Evolutionary conservation across 2,888 invertebrate species (phyloP).

Genomic region (Synergus laeviventris): DNA sequence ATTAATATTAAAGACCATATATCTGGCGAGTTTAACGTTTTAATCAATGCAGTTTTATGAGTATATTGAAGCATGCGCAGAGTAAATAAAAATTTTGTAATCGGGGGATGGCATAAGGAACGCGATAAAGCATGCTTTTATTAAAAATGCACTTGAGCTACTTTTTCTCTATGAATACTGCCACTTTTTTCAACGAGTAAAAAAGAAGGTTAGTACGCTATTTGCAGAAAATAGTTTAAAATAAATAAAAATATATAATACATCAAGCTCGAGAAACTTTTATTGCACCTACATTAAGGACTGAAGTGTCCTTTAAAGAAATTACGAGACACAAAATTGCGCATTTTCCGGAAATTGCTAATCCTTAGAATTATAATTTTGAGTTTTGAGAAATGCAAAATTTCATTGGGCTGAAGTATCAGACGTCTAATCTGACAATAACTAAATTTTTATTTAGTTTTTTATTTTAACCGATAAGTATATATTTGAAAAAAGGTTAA

Average conservation of each 20-base stretch:
- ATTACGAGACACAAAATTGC: conserved; percentile 14
- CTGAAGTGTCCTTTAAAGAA: conserved; percentile 18
- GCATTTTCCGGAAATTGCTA: background rate
- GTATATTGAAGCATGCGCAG: conserved; percentile 35
- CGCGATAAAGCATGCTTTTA: conserved; percentile 14
- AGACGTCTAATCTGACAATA: too few species aligned
- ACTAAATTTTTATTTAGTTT: too few species aligned
- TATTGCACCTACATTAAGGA: conserved; percentile 18
- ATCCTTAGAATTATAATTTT: too few species aligned
- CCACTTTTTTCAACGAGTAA: conserved; percentile 5
- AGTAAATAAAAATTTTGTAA: background rate
- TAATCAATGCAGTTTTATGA: conserved; percentile 39
- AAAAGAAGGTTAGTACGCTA: conserved; percentile 35
- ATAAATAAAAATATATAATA: conserved; percentile 24
- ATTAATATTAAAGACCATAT: conserved; percentile 28
- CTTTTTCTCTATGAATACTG: conserved; percentile 14
- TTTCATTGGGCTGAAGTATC: too few species aligned
- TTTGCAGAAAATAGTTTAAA: conserved; percentile 31
- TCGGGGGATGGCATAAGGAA: conserved; percentile 4
- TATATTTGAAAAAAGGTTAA: too few species aligned
- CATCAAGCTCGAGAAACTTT: conserved; percentile 19
- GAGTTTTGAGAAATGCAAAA: too few species aligned
- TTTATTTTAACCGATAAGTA: too few species aligned
- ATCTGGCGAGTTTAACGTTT: conserved; percentile 34
- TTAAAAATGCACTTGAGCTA: conserved; percentile 33